Evolutionary conservation across 2,888 invertebrate genomes (phyloP), one percentile per base, ranked within the genome.

Genomic region (Hoplodrina ambigua): DNA sequence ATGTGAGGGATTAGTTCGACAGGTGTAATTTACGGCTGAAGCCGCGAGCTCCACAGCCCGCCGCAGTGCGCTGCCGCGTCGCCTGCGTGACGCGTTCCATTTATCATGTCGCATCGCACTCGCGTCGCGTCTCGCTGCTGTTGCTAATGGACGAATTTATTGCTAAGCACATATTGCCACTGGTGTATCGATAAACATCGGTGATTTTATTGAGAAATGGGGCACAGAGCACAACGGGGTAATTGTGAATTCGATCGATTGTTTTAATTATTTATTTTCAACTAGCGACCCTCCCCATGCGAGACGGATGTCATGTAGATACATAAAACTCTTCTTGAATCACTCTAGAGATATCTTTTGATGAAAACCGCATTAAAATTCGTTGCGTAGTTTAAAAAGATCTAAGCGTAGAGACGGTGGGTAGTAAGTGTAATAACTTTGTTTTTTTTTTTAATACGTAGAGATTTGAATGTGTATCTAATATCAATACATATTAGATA

Each of bases 91-190:
- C 46, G 37, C 46, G 52, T 50, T 37, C 52, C 57, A 72, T 69
- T 61, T 57, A 69, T 72, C 69, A 72, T 19, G 53, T 25, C 62
- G 61, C 61, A 49, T 58, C 52, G 61, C 69, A 4, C 25, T 5
- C 49, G 46, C 55, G 55, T 44, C 72, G 46, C 55, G n/a, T 72
- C 59, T 54, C 50, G 30, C 11, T 41, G n/a, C 52, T 44, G 25
- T 61, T 54, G 15, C 54, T 75, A 68, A 75, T 75, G 55, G 71
- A 56, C 49, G 25, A n/a, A 58, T 80, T 75, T 75, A 64, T 50
- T 60, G 50, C 37, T 25, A 44, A 68, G 53, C 20, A 50, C 30
- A 50, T 33, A 57, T 44, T 46, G 25, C 33, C 25, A 55, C 52
- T 56, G 50, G 56, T 75, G 37, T 67, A 80, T 63, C 52, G 50